phyloP scores from a whole-genome alignment of 2,888 invertebrate genomes.

The Drosophila gaucha region DNA sequence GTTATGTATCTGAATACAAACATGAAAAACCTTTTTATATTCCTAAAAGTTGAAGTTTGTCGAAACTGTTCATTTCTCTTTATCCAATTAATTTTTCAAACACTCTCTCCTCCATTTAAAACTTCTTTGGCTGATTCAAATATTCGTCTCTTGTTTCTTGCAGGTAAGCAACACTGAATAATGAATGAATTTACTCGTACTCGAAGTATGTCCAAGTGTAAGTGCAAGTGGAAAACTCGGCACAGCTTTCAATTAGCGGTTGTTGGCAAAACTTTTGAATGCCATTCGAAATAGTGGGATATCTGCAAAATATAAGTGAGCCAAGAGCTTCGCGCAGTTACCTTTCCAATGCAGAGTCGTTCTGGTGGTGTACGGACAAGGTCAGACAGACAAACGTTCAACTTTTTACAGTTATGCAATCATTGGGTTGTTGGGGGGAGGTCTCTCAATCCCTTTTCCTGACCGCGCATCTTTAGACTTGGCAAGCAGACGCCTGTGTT shows the following conservation, averaged over 20 bases:
- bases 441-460: slow-evolving; percentile 8
- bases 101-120: neutral
- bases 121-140: neutral
- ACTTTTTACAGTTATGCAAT: slow-evolving; percentile 65
- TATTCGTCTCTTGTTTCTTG: slow-evolving; percentile 17
- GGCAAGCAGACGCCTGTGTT: slow-evolving; percentile 33
- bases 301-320: neutral
- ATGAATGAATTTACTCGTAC: slow-evolving; percentile 23
- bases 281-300: neutral
- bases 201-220: slow-evolving; percentile 40
- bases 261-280: slow-evolving; percentile 37
- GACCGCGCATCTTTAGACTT: slow-evolving; percentile 30
- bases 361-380: slow-evolving; percentile 40
- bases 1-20: too few relatives aligned
- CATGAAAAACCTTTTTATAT: too few relatives aligned
- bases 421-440: slow-evolving; percentile 20
- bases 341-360: neutral
- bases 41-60: too few relatives aligned
- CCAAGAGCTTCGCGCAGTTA: slow-evolving; percentile 1
- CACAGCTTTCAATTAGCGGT: slow-evolving; percentile 57
- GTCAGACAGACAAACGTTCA: slow-evolving; percentile 58
- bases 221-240: slow-evolving; percentile 51
- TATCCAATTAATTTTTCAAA: too few relatives aligned
- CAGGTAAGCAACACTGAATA: slow-evolving; percentile 57
- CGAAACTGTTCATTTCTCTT: too few relatives aligned